Conservation (phyloP, 2,797 vertebrate genomes). For the Monodelphis domestica region DNA sequence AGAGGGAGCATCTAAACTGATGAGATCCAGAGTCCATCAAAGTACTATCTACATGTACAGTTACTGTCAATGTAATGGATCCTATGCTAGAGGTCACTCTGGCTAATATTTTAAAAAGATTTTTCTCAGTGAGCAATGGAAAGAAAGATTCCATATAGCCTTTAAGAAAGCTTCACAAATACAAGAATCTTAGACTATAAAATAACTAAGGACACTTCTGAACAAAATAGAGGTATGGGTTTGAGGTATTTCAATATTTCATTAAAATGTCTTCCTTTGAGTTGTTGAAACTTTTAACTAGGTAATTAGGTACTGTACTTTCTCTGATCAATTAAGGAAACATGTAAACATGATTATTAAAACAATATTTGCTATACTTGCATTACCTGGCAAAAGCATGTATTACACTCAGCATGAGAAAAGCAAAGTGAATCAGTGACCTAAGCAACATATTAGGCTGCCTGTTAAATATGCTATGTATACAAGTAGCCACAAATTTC, state of each 20-base stretch:
- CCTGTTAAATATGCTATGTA: slow-evolving; percentile 25
- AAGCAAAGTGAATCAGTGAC: not conserved
- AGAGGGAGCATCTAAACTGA: not conserved
- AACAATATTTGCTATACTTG: not conserved
- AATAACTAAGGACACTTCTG: not conserved
- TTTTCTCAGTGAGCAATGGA: not conserved
- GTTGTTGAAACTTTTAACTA: not conserved
- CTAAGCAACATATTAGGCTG: not conserved
- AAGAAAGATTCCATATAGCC: not conserved
- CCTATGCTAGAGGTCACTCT: not conserved
- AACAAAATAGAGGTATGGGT: not conserved
- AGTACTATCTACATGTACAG: not conserved
- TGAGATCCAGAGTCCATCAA: not conserved
- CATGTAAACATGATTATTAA: not conserved
- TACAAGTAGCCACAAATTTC: not conserved
- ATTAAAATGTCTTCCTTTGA: not conserved
- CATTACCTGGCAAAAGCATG: slow-evolving; percentile 11
- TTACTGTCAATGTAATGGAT: not conserved
- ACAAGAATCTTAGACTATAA: not conserved
- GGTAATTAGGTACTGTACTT: not conserved
- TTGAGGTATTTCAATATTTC: not conserved
- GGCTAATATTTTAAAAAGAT: not conserved
- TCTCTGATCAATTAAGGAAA: slow-evolving; percentile 11
- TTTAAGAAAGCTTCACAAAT: not conserved
- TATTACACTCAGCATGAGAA: not conserved